Evolutionary conservation across 1,140 invertebrate species (phyloP), one percentile per base, ranked within the genome.

Genomic region (Archivesica marissinica): DNA sequence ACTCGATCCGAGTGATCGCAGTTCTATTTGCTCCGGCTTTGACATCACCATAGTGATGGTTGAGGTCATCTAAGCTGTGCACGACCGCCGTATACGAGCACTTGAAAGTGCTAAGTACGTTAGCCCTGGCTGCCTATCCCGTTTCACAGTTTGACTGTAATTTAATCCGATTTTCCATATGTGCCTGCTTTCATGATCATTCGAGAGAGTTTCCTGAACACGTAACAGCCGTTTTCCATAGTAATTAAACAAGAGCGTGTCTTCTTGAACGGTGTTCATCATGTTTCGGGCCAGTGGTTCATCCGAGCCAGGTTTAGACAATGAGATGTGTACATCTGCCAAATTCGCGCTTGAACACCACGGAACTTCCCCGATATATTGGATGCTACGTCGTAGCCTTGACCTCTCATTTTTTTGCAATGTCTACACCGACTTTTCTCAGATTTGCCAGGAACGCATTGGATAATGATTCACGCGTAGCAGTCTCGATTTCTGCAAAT

Each of bases 261-360:
- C 35, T 68, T 30, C 35, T 7, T 68, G 64, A 33, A 68, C 64
- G 25, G 64, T 68, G 28, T 30, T 30, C 64, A 68, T 68, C 64
- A 68, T 68, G 64, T 68, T 68, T 68, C 28, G 6, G 20, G 35
- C n/a, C n/a, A n/a, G n/a, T n/a, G n/a, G n/a, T n/a, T n/a, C n/a
- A n/a, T n/a, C n/a, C n/a, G n/a, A n/a, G n/a, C n/a, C n/a, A 35
- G 64, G 64, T 39, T 68, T 30, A 30, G 28, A 30, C 17, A 30
- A 68, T 20, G 15, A 38, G 6, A 17, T 39, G 9, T 20, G 28
- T 33, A 35, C 7, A 68, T 33, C 64, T 68, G 28, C 17, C 35
- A 33, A 68, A 68, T 23, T 30, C 64, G 30, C 64, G 64, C 64
- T 38, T 68, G 28, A 33, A 68, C 64, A 68, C 64, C 64, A 6